Evolutionary conservation across 1,140 invertebrate species (phyloP).

Genomic region (Anagrus nilaparvatae): DNA sequence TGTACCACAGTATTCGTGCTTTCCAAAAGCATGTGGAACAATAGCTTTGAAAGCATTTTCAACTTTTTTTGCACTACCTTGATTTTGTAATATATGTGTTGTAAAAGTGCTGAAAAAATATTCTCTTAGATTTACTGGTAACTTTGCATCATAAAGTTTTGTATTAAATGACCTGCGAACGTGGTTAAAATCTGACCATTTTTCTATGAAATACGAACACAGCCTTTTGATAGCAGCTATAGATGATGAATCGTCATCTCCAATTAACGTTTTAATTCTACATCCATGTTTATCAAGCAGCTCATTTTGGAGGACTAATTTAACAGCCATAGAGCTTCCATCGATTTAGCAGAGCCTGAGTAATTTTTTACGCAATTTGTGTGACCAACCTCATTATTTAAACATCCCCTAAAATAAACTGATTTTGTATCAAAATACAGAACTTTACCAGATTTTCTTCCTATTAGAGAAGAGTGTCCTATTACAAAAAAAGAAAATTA

Average conservation of each 20-base stretch:
- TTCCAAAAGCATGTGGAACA: conserved; percentile 6
- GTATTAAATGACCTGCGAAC: conserved; percentile 4
- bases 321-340: conserved; percentile 10
- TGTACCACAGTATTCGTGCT: conserved; percentile 3
- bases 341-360: conserved; percentile 7
- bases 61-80: not conserved
- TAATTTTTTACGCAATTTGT: conserved; percentile 10
- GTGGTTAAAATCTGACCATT: conserved; percentile 12
- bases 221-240: conserved; percentile 3
- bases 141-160: conserved; percentile 8
- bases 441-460: no score
- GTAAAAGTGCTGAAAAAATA: conserved; percentile 9
- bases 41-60: conserved; percentile 8
- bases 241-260: conserved; percentile 3
- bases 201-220: conserved; percentile 4
- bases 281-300: conserved; percentile 1
- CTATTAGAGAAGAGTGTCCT: conserved; percentile 8
- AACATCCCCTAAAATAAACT: conserved; percentile 9
- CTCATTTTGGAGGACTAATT: conserved; percentile 7
- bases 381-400: not conserved
- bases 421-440: no score
- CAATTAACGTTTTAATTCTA: conserved; percentile 8
- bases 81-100: not conserved
- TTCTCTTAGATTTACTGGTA: conserved; percentile 1
- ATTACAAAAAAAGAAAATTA: not conserved